Evolutionary conservation across 2,113 vertebrate genomes (phyloP), one percentile per base, ranked within the genome.

Genomic region (Sorex araneus): DNA sequence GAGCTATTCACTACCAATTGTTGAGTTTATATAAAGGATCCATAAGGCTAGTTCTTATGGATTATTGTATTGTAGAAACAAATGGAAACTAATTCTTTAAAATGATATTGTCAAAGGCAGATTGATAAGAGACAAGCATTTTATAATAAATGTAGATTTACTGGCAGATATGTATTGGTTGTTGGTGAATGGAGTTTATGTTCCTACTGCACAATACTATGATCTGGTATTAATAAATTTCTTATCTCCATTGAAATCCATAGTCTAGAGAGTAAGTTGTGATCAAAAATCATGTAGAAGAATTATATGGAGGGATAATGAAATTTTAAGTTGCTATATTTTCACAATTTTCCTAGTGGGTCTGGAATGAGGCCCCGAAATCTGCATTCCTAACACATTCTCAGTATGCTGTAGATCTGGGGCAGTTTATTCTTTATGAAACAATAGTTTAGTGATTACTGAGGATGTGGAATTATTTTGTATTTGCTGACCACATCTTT

Each of bases 41-140:
- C 94, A n/a, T n/a, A 73, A 89, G 43, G 73, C 19, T 84, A 57
- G 18, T 87, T 78, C 54, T 79, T 77, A 77, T 45, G 45, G n/a
- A 60, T 57, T 91, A 87, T 1, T 67, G 3, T 47, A 11, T 25
- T 71, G 25, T 63, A 4, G 15, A 19, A 63, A 50, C 19, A 25
- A 6, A 13, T 63, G 25, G 2, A 25, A 63, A 8, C 25, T 25
- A 19, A 16, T 23, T 25, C 60, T 63, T 63, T 23, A 63, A 63
- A 63, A 63, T 15, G 13, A 50, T 50, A 50, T 10, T 50, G 9
- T 75, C 10, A 85, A 80, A 69, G 21, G 1, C 87, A 89, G 19
- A 81, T 28, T 32, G 19, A 83, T 1, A 70, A 83, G 83, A 79
- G 36, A 36, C 12, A 45, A 71, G 71, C 6, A 71, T 27, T 16